These are phyloP conservation scores for Erebia aethiops DNA, from an alignment of 2,888 invertebrate genomes.

Conservation along the genomic window DNA sequence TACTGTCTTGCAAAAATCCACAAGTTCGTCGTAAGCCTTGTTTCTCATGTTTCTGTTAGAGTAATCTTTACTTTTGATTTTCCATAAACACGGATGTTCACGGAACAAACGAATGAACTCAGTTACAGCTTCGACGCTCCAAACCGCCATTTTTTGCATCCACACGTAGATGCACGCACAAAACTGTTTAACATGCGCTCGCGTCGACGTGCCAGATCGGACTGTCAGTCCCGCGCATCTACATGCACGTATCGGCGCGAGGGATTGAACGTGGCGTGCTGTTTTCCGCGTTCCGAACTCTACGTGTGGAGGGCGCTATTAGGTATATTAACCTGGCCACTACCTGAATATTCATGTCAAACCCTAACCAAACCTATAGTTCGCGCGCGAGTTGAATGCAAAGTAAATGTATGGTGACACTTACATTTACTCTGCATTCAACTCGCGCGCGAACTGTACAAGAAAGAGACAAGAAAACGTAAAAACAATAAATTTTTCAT, in stretches of 20 bases:
- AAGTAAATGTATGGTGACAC: too few relatives aligned
- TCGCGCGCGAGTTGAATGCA: too few relatives aligned
- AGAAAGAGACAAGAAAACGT: too few relatives aligned
- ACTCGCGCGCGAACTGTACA: too few relatives aligned
- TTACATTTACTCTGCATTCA: too few relatives aligned
- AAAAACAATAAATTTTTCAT: too few relatives aligned
- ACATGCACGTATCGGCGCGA: not conserved
- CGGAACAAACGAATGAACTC: conserved; percentile 1
- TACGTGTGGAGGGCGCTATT: not conserved
- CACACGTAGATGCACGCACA: conserved; percentile 3
- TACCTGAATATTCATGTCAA: too few relatives aligned
- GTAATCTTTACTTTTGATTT: conserved; percentile 4
- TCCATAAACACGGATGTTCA: conserved; percentile 2
- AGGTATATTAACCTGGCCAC: too few relatives aligned
- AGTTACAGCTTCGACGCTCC: conserved; percentile 1
- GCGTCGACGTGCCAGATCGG: conserved; percentile 4
- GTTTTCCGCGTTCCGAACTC: conserved; percentile 1
- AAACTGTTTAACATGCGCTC: conserved; percentile 2
- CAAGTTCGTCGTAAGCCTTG: conserved; percentile 6
- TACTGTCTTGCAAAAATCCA: conserved; percentile 1
- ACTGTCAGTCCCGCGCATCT: not conserved
- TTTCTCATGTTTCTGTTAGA: not conserved
- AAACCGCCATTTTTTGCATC: not conserved
- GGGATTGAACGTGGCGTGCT: not conserved
- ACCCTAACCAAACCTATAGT: too few relatives aligned